These are phyloP conservation scores for Lasius fuliginosus DNA, from an alignment of 2,888 invertebrate species.

Conservation along the genomic window DNA sequence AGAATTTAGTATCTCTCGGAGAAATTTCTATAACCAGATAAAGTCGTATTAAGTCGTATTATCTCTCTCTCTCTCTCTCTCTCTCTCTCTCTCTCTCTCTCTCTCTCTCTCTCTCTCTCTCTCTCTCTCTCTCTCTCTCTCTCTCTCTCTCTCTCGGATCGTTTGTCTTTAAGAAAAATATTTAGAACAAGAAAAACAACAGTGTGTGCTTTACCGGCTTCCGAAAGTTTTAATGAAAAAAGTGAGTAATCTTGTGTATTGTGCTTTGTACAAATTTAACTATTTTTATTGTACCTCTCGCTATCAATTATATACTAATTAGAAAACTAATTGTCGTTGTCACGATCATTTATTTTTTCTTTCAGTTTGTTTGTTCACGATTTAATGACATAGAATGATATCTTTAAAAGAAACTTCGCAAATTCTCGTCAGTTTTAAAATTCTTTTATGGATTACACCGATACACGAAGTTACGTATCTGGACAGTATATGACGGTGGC, in stretches of 20 bases:
- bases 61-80: background rate
- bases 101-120: background rate
- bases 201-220: constrained; percentile 3
- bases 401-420: background rate
- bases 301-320: constrained; percentile 43
- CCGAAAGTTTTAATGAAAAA: constrained; percentile 49
- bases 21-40: constrained; percentile 51
- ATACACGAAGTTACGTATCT: background rate
- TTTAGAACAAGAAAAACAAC: constrained; percentile 15
- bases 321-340: background rate
- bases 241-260: constrained; percentile 21
- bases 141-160: background rate
- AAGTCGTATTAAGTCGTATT: constrained; percentile 44
- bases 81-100: background rate
- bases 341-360: constrained; percentile 4
- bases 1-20: constrained; percentile 26
- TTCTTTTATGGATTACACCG: background rate
- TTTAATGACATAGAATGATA: background rate
- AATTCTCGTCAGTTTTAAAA: background rate
- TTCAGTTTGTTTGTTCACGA: constrained; percentile 13
- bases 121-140: background rate
- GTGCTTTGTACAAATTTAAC: constrained; percentile 17
- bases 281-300: constrained; percentile 12
- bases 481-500: background rate
- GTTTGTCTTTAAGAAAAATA: constrained; percentile 42